Conservation (phyloP, 2,888 invertebrate species). For the Epinotia ramella region DNA sequence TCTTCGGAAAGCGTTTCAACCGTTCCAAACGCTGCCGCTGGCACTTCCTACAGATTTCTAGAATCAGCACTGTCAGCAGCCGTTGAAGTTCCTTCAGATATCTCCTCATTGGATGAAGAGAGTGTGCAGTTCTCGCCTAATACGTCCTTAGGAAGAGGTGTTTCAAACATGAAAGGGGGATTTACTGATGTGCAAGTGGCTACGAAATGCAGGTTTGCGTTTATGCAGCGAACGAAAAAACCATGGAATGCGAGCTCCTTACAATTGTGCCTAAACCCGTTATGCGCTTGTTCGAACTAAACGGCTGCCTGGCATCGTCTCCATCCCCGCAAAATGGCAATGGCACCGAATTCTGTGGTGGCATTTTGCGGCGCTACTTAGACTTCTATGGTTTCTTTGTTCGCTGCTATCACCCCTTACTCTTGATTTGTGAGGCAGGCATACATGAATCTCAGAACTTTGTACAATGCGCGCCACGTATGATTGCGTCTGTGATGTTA, state of each 20-base stretch:
- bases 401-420: neutral
- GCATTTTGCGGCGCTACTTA: no score
- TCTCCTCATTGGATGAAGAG: neutral
- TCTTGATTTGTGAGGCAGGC: neutral
- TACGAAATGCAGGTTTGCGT: conserved; percentile 10
- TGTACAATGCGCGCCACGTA: no score
- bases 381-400: no score
- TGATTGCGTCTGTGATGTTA: no score
- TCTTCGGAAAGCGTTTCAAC: neutral
- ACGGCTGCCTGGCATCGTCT: no score
- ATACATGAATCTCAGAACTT: no score
- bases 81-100: neutral
- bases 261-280: no score
- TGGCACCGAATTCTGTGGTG: no score
- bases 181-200: neutral
- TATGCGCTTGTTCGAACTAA: no score
- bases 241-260: no score
- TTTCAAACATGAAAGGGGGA: neutral
- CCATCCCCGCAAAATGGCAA: no score
- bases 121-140: neutral
- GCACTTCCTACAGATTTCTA: neutral
- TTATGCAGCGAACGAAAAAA: neutral
- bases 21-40: neutral
- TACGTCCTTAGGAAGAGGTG: neutral
- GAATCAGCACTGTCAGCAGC: neutral